Conservation (phyloP, 92 coral and sea anemone species). For the Phymanthus crucifer region DNA sequence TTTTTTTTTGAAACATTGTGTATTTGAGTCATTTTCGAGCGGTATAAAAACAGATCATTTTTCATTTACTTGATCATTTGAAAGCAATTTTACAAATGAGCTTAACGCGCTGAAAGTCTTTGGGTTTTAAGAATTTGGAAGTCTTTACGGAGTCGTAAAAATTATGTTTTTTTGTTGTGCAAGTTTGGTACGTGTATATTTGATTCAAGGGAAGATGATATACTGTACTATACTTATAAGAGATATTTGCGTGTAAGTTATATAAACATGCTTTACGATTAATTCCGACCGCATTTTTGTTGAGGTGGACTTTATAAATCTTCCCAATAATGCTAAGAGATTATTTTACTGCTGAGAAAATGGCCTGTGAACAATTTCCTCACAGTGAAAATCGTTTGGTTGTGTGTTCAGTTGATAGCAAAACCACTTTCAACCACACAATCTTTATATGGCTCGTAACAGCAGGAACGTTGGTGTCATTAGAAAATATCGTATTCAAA, state of each 20-base stretch:
- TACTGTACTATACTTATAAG: too few relatives aligned
- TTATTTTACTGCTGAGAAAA: not conserved
- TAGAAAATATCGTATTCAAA: slow-evolving; percentile 7
- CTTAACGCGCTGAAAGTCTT: not conserved
- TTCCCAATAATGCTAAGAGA: not conserved
- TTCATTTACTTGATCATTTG: slow-evolving; percentile 4
- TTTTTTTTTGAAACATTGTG: not conserved
- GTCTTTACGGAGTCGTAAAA: not conserved
- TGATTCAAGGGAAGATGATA: not conserved
- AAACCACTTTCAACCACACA: slow-evolving; percentile 14
- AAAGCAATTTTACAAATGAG: slow-evolving; percentile 3
- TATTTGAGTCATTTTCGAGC: slow-evolving; percentile 2
- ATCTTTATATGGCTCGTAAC: slow-evolving; percentile 3
- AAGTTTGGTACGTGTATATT: not conserved
- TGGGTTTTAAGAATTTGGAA: not conserved
- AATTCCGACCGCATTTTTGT: not conserved
- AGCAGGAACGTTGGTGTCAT: slow-evolving; percentile 4
- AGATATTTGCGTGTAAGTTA: not conserved
- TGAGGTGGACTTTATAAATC: not conserved
- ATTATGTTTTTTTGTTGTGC: not conserved
- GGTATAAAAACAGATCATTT: slow-evolving; percentile 2
- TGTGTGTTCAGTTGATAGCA: not conserved
- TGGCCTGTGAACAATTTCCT: not conserved
- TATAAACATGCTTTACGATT: not conserved
- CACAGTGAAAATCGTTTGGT: not conserved